phyloP scores from a whole-genome alignment of 2,113 vertebrate species.

The Plecturocebus donacophilus region DNA sequence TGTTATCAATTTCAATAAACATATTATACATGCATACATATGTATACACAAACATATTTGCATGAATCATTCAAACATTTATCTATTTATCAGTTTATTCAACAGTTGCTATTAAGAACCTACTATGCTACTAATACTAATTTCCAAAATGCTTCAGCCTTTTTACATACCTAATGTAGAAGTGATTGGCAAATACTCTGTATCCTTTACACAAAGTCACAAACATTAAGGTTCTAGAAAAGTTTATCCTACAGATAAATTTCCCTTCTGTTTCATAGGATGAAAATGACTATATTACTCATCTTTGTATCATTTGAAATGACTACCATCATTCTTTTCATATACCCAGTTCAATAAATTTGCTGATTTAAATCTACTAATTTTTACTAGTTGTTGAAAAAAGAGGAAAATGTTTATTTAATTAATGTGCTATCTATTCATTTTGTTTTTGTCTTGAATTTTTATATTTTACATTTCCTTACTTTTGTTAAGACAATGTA shows the following conservation, averaged over 20 bases:
- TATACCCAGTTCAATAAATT: background rate
- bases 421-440: background rate
- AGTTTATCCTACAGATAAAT: background rate
- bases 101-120: background rate
- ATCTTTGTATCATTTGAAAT: background rate
- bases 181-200: background rate
- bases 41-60: background rate
- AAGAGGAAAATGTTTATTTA: background rate
- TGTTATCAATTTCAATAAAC: background rate
- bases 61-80: background rate
- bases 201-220: background rate
- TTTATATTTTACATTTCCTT: background rate
- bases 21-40: background rate
- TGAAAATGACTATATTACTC: background rate
- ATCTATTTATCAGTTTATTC: background rate
- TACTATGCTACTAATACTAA: background rate
- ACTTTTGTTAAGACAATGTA: background rate
- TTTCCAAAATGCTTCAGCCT: background rate
- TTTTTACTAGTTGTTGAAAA: background rate
- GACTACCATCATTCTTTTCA: background rate
- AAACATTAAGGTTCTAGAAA: background rate
- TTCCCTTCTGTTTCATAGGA: background rate
- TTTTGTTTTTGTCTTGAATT: background rate
- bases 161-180: background rate
- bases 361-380: background rate